Conservation (phyloP, 2,797 vertebrate genomes). For the Carduelis carduelis region DNA sequence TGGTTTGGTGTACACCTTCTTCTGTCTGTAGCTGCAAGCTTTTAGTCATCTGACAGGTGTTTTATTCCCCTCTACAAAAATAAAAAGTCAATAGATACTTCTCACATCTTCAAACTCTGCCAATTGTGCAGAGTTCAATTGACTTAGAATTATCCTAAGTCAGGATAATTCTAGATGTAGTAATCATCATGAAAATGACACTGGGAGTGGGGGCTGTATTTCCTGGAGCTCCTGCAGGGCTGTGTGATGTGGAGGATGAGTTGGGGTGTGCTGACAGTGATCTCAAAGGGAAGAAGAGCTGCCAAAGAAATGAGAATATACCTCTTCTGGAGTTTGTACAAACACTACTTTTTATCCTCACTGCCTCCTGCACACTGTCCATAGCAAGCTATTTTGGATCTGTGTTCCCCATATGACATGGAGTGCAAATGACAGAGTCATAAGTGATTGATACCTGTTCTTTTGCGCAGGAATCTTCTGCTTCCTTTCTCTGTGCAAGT, state of each 20-base stretch:
- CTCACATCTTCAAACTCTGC: not conserved
- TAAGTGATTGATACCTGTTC: not conserved
- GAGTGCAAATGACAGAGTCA: not conserved
- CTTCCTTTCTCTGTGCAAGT: not conserved
- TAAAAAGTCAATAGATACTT: not conserved
- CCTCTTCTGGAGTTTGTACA: not conserved
- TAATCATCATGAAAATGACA: not conserved
- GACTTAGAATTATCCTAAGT: no score
- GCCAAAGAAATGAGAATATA: not conserved
- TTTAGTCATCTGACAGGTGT: not conserved
- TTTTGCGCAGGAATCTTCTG: not conserved
- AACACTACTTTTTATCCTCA: not conserved
- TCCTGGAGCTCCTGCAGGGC: not conserved
- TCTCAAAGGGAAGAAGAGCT: not conserved
- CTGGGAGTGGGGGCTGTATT: fast-evolving
- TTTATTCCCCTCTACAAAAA: not conserved
- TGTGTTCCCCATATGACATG: fast-evolving
- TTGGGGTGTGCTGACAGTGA: not conserved
- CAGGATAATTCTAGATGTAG: not conserved
- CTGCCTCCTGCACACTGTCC: not conserved
- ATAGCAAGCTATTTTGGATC: not conserved
- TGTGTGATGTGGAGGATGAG: not conserved
- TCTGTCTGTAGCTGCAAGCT: not conserved
- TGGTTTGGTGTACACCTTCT: not conserved
- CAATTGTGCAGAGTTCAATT: not conserved